These are phyloP conservation scores for Acrocephalus arundinaceus DNA, from an alignment of 2,113 vertebrate genomes.

Conservation along the genomic window DNA sequence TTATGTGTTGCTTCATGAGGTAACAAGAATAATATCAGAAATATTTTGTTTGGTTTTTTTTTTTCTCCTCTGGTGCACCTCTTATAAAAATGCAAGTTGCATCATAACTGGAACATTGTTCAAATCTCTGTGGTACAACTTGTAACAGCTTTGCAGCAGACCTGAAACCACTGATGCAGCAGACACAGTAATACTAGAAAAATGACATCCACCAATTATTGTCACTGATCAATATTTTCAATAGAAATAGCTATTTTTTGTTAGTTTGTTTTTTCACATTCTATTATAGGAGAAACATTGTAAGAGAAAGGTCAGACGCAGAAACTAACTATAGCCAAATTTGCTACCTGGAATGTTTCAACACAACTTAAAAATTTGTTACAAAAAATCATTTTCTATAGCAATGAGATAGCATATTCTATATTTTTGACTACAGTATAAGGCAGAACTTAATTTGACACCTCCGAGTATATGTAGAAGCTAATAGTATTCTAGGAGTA, in stretches of 20 bases:
- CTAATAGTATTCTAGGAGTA: not conserved
- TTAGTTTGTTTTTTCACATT: not conserved
- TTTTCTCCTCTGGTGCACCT: not conserved
- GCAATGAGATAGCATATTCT: not conserved
- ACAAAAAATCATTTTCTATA: not conserved
- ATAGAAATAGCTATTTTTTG: not conserved
- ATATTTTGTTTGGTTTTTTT: not conserved
- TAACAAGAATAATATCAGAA: not conserved
- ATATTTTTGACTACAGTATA: not conserved
- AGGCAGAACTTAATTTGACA: not conserved
- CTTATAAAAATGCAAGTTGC: not conserved
- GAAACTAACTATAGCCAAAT: not conserved
- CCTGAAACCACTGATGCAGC: not conserved
- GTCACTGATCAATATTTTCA: not conserved
- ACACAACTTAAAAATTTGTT: not conserved
- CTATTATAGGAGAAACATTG: not conserved
- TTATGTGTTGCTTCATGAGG: not conserved
- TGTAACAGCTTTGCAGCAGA: not conserved
- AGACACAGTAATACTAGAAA: not conserved
- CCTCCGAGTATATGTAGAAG: not conserved
- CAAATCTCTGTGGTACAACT: not conserved
- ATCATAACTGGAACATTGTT: not conserved
- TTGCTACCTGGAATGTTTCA: not conserved
- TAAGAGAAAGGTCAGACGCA: not conserved
- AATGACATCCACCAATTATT: not conserved